Percentiles rank a stretch among this genome's conserved stretches.
phyloP scores from a whole-genome alignment of 2,888 invertebrate species.

The Melolontha melolontha region DNA sequence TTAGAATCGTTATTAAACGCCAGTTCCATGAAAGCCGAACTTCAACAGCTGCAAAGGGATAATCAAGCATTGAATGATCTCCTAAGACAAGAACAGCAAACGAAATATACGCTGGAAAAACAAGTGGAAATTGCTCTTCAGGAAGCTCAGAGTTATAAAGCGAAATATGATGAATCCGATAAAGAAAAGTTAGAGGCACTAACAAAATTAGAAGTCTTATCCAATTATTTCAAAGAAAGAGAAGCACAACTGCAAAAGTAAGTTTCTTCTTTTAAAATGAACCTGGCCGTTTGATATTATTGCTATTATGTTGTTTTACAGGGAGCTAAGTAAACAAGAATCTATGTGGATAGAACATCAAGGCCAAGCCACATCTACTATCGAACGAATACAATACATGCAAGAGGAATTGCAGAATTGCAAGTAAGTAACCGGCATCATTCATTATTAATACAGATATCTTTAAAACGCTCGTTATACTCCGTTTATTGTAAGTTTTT shows the following conservation, averaged over 20 bases:
- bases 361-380: slow-evolving; percentile 84
- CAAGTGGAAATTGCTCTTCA: slow-evolving; percentile 65
- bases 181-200: slow-evolving; percentile 81
- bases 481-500: background rate
- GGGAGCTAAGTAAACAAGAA: slow-evolving; percentile 82
- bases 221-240: slow-evolving; percentile 91
- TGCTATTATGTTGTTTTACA: slow-evolving; percentile 62
- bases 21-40: slow-evolving; percentile 71
- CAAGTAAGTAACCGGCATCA: slow-evolving; percentile 72
- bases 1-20: slow-evolving; percentile 66
- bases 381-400: slow-evolving; percentile 81
- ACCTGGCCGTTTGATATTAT: slow-evolving; percentile 1
- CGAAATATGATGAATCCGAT: slow-evolving; percentile 74
- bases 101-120: slow-evolving; percentile 65
- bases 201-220: slow-evolving; percentile 86
- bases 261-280: slow-evolving; percentile 55
- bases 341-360: slow-evolving; percentile 83
- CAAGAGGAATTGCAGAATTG: slow-evolving; percentile 84
- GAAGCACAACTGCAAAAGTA: slow-evolving; percentile 90
- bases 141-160: slow-evolving; percentile 69
- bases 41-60: slow-evolving; percentile 69
- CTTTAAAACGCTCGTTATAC: background rate
- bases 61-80: slow-evolving; percentile 65
- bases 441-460: no score
- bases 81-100: slow-evolving; percentile 64